Conservation (phyloP, 64 coral and sea anemone genomes). For the Pachyseris speciosa region DNA sequence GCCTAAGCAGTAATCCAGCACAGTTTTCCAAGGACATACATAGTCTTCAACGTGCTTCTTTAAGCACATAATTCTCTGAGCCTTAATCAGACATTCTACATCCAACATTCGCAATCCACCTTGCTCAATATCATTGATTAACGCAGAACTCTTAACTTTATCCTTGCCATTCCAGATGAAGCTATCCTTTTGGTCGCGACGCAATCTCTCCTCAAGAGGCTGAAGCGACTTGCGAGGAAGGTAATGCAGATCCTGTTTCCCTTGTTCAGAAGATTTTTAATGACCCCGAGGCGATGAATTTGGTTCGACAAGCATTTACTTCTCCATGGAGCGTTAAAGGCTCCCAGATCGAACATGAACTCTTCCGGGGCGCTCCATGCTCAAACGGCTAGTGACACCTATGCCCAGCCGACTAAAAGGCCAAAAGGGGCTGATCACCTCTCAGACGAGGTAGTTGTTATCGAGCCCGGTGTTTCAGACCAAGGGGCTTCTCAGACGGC, state of each 20-base stretch:
- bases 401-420: conserved; percentile 10
- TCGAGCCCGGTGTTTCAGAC: not conserved
- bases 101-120: too few species aligned
- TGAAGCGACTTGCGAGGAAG: not conserved
- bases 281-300: conserved; percentile 1
- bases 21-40: too few species aligned
- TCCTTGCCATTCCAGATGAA: too few species aligned
- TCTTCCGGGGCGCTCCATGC: not conserved
- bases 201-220: not conserved
- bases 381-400: not conserved
- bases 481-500: not conserved
- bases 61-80: too few species aligned
- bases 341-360: not conserved
- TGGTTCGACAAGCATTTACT: not conserved
- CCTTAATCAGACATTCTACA: too few species aligned
- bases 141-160: too few species aligned
- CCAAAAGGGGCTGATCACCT: not conserved
- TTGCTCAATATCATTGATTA: too few species aligned
- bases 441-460: not conserved
- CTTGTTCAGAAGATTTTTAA: conserved; percentile 13
- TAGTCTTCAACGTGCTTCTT: too few species aligned
- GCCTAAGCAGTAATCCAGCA: too few species aligned
- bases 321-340: not conserved
- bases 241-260: not conserved
- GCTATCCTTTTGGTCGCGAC: too few species aligned